A percentile compares a stretch with the other conserved stretches of the same genome.
Evolutionary conservation across 2,888 invertebrate genomes (phyloP).

Genomic region (Scaptomyza polygonia): DNA sequence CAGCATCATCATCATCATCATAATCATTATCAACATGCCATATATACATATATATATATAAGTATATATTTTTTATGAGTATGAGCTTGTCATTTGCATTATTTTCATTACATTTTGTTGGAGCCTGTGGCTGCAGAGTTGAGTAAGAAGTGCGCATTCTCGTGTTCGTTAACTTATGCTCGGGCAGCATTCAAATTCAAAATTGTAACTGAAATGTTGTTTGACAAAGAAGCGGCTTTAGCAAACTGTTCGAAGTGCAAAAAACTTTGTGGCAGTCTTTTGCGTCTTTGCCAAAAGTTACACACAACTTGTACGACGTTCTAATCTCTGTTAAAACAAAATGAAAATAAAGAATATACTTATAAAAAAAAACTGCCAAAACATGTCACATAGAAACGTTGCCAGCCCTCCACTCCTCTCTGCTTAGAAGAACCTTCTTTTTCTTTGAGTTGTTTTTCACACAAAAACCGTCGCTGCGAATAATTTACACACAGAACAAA

Average conservation of each 20-base stretch:
- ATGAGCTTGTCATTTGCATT: slow-evolving; percentile 69
- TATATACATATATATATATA: no score
- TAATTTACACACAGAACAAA: slow-evolving; percentile 73
- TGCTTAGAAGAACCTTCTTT: slow-evolving; percentile 47
- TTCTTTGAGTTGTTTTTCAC: slow-evolving; percentile 68
- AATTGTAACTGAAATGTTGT: slow-evolving; percentile 40
- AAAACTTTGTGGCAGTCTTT: slow-evolving; percentile 62
- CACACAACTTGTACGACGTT: slow-evolving; percentile 75
- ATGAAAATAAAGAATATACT: slow-evolving; percentile 36
- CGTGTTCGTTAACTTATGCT: neutral
- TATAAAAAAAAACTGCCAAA: slow-evolving; percentile 65
- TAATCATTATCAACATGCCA: slow-evolving; percentile 19
- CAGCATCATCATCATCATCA: slow-evolving; percentile 16
- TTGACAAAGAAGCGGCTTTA: slow-evolving; percentile 27
- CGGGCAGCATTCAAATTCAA: slow-evolving; percentile 44
- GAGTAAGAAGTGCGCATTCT: slow-evolving; percentile 5
- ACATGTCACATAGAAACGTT: slow-evolving; percentile 70
- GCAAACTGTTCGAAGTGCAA: slow-evolving; percentile 48
- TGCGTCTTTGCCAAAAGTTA: slow-evolving; percentile 67
- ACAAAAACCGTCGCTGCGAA: slow-evolving; percentile 64
- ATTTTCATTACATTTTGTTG: slow-evolving; percentile 67
- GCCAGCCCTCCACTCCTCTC: neutral
- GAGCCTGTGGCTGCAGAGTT: slow-evolving; percentile 22
- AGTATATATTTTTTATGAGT: slow-evolving; percentile 35
- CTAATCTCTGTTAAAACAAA: slow-evolving; percentile 67